Percentiles rank a stretch among this genome's conserved stretches.
Conservation (phyloP, 2,888 invertebrate genomes). For the Euzophera pinguis region DNA sequence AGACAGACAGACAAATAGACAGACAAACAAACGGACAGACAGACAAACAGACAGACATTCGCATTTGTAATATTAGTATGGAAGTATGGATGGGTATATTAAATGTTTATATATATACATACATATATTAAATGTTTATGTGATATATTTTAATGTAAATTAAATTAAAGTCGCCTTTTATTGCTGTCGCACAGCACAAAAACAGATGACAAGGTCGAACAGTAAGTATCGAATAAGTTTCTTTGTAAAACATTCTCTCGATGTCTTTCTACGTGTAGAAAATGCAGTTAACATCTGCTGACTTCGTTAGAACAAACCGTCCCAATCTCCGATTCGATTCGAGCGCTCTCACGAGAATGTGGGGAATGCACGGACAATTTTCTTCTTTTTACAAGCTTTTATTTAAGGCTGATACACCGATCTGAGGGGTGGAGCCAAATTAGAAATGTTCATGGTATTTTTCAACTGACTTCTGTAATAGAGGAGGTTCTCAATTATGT, state of each 20-base stretch:
- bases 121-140: no score
- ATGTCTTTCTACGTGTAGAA: slow-evolving; percentile 1
- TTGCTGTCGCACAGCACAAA: no score
- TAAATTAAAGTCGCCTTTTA: no score
- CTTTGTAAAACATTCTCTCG: not conserved
- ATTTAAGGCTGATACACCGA: not conserved
- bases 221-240: not conserved
- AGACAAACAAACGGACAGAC: no score
- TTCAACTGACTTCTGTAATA: not conserved
- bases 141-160: no score
- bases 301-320: slow-evolving; percentile 18
- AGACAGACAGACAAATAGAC: no score
- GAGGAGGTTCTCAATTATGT: no score
- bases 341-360: slow-evolving; percentile 2
- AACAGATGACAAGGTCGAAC: no score
- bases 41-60: no score
- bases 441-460: not conserved
- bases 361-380: not conserved
- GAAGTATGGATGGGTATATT: no score
- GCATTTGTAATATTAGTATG: no score
- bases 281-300: slow-evolving; percentile 10
- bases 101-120: no score
- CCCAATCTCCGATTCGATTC: slow-evolving; percentile 31
- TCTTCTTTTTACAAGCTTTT: not conserved
- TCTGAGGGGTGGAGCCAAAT: not conserved